Conservation (phyloP, 2,888 invertebrate species). For the Folsomia candida region DNA sequence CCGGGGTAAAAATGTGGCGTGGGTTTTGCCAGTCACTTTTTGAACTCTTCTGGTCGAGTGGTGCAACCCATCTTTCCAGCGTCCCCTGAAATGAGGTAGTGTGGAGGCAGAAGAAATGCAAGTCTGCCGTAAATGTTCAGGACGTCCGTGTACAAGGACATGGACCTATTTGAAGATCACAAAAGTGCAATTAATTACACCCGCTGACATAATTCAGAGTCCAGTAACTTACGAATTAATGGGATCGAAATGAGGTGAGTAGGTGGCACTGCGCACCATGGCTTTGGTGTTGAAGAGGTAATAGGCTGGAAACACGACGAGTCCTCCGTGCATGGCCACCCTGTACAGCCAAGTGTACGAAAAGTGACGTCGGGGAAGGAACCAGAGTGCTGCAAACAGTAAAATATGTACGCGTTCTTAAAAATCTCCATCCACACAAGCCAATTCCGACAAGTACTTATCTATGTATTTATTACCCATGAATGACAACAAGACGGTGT, state of each 20-base stretch:
- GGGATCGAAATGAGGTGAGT: constrained; percentile 24
- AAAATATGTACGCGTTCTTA: too few relatives aligned
- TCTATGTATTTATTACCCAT: too few relatives aligned
- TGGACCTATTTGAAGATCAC: constrained; percentile 12
- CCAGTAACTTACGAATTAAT: constrained; percentile 16
- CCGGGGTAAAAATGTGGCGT: neutral
- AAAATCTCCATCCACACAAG: neutral
- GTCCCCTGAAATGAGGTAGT: constrained; percentile 21
- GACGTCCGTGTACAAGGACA: constrained; percentile 25
- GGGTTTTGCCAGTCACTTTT: neutral
- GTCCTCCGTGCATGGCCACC: constrained; percentile 35
- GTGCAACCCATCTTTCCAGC: neutral
- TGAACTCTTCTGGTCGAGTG: neutral
- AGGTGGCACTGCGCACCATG: constrained; percentile 3
- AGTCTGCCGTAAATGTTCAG: constrained; percentile 29
- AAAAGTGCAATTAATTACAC: neutral
- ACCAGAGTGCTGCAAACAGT: constrained; percentile 8
- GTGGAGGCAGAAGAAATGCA: constrained; percentile 32
- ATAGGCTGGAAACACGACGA: constrained; percentile 23
- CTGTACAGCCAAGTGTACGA: constrained; percentile 21
- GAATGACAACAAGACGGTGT: constrained; percentile 25
- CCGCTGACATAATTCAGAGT: neutral
- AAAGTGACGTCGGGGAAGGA: neutral
- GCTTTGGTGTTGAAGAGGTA: constrained; percentile 20
- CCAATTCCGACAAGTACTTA: neutral